Conservation (phyloP, 1,140 invertebrate genomes). For the Forficula auricularia region DNA sequence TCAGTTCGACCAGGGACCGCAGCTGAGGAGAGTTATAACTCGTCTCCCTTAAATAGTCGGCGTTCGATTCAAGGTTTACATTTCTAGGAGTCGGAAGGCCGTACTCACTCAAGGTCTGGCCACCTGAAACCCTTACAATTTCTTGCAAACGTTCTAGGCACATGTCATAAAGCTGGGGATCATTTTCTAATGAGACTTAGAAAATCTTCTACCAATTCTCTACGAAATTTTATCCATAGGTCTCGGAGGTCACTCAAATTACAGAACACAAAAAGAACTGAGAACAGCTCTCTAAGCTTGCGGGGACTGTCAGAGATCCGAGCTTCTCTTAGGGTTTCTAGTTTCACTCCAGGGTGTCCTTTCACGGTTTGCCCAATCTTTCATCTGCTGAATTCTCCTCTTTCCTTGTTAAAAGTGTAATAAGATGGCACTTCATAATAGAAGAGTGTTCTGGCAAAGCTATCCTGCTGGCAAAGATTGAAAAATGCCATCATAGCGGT, state of each 20-base stretch:
- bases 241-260: slow-evolving; percentile 23
- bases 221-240: slow-evolving; percentile 15
- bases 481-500: slow-evolving; percentile 10
- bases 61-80: too few relatives aligned
- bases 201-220: too few relatives aligned
- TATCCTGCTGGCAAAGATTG: slow-evolving; percentile 1
- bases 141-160: too few relatives aligned
- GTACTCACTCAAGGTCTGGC: too few relatives aligned
- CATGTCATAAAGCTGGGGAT: too few relatives aligned
- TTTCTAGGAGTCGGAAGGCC: too few relatives aligned
- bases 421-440: slow-evolving; percentile 14
- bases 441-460: slow-evolving; percentile 1
- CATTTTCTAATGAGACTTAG: too few relatives aligned
- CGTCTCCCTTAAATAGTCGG: too few relatives aligned
- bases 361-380: slow-evolving; percentile 9
- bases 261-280: slow-evolving; percentile 19
- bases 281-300: slow-evolving; percentile 7
- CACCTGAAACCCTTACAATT: too few relatives aligned
- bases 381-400: slow-evolving; percentile 9
- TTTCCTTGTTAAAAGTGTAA: slow-evolving; percentile 11
- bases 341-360: slow-evolving; percentile 9
- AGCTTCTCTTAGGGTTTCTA: slow-evolving; percentile 14
- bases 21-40: too few relatives aligned
- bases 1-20: too few relatives aligned
- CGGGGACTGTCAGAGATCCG: slow-evolving; percentile 20